Conservation (phyloP, 2,113 vertebrate genomes). For the Scophthalmus maximus region DNA sequence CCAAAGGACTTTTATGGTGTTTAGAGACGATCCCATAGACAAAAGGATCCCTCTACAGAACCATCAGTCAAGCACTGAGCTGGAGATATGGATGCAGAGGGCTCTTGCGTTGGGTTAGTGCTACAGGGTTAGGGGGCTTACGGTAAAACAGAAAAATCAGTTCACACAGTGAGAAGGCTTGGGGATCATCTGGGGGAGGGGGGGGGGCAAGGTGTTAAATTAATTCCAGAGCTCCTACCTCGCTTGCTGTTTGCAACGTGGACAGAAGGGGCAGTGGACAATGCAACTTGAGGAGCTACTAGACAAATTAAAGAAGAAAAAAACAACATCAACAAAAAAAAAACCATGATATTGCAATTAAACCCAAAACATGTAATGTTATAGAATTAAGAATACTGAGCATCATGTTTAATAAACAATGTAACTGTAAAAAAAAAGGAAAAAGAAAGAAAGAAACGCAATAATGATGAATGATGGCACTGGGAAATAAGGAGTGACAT, state of each 20-base stretch:
- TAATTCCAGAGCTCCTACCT: constrained; percentile 95
- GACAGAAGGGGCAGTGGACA: constrained; percentile 95
- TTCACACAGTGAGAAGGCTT: constrained; percentile 85
- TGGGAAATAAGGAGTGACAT: constrained; percentile 70
- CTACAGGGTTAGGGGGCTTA: constrained; percentile 43
- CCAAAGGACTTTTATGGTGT: constrained; percentile 55
- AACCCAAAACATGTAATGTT: constrained; percentile 66
- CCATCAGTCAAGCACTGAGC: constrained; percentile 40
- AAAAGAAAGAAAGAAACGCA: constrained; percentile 48
- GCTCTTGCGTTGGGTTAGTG: constrained; percentile 19
- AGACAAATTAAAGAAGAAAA: constrained; percentile 81
- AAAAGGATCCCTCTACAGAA: constrained; percentile 35
- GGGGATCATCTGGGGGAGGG: constrained; percentile 52
- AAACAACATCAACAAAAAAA: constrained; percentile 44
- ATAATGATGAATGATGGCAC: constrained; percentile 69
- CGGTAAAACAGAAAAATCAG: constrained; percentile 78
- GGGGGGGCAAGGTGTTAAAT: constrained; percentile 77
- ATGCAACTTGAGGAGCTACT: constrained; percentile 94
- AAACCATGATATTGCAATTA: constrained; percentile 63
- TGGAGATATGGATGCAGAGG: constrained; percentile 14
- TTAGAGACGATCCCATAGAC: constrained; percentile 49
- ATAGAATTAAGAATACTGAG: constrained; percentile 54
- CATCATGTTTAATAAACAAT: constrained; percentile 42
- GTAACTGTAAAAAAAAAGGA: constrained; percentile 35
- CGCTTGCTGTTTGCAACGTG: constrained; percentile 97